Evolutionary conservation across 2,888 invertebrate genomes (phyloP).

Genomic region (Ypsolopha sequella): DNA sequence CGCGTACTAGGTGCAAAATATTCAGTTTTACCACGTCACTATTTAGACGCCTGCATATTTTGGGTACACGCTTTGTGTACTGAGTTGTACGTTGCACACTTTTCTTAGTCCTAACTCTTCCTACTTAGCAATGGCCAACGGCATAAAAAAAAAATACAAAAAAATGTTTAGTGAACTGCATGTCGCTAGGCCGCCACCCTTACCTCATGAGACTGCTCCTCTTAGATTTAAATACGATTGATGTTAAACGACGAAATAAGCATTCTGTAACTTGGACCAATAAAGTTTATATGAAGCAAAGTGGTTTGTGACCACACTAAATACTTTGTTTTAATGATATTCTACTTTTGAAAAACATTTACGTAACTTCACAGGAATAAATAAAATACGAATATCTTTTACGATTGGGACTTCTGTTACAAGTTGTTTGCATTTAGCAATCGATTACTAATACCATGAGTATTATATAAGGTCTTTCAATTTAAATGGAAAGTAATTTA

Average conservation of each 20-base stretch:
- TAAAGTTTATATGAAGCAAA: constrained; percentile 47
- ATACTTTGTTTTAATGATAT: constrained; percentile 20
- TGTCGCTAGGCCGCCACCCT: constrained; percentile 46
- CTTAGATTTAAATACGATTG: constrained; percentile 36
- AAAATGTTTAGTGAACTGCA: constrained; percentile 28
- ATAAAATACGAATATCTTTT: too few species aligned
- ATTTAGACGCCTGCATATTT: constrained; percentile 42
- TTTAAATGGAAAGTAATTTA: too few species aligned
- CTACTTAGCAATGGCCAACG: constrained; percentile 40
- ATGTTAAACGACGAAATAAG: constrained; percentile 43
- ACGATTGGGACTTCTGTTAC: too few species aligned
- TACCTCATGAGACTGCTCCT: constrained; percentile 57
- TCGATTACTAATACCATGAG: too few species aligned
- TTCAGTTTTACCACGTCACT: constrained; percentile 23
- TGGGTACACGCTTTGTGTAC: constrained; percentile 58
- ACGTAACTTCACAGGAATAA: too few species aligned
- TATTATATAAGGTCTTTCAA: too few species aligned
- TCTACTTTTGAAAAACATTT: background rate
- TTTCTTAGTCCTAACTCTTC: constrained; percentile 46
- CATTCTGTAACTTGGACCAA: constrained; percentile 48
- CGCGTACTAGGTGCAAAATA: constrained; percentile 53
- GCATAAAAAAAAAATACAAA: constrained; percentile 45
- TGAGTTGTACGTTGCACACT: constrained; percentile 64
- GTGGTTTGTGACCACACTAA: constrained; percentile 46
- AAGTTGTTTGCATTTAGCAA: too few species aligned